phyloP scores from a whole-genome alignment of 1,140 invertebrate genomes.

The Macrobrachium rosenbergii region DNA sequence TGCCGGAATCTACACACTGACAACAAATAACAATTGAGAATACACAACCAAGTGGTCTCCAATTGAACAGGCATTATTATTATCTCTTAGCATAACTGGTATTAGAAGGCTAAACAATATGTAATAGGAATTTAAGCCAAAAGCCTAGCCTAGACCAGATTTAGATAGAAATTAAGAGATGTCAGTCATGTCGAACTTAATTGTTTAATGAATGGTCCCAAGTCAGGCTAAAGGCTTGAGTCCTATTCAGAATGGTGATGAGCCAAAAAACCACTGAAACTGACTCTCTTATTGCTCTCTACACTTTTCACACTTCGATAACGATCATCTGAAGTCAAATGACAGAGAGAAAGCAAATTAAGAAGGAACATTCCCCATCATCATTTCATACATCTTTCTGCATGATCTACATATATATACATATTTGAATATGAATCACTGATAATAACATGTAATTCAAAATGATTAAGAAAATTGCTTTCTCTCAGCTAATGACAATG shows the following conservation, averaged over 20 bases:
- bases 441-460: slow-evolving; percentile 9
- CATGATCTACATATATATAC: neutral
- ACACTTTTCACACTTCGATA: slow-evolving; percentile 49
- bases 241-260: slow-evolving; percentile 20
- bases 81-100: slow-evolving; percentile 42
- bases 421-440: neutral
- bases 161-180: no score
- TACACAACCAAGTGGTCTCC: slow-evolving; percentile 40
- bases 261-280: slow-evolving; percentile 54
- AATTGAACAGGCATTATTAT: slow-evolving; percentile 53
- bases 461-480: slow-evolving; percentile 32
- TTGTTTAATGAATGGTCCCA: no score
- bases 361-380: slow-evolving; percentile 1
- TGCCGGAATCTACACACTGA: slow-evolving; percentile 48
- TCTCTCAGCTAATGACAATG: slow-evolving; percentile 43
- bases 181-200: no score
- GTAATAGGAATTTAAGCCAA: no score
- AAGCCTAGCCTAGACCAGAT: no score
- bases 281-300: slow-evolving; percentile 57
- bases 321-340: slow-evolving; percentile 52
- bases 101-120: slow-evolving; percentile 13
- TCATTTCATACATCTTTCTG: neutral
- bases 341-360: slow-evolving; percentile 51
- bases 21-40: slow-evolving; percentile 54
- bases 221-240: no score